A percentile compares a stretch with the other conserved stretches of the same genome.
phyloP scores from a whole-genome alignment of 2,888 invertebrate genomes.

The Habrosyne pyritoides region DNA sequence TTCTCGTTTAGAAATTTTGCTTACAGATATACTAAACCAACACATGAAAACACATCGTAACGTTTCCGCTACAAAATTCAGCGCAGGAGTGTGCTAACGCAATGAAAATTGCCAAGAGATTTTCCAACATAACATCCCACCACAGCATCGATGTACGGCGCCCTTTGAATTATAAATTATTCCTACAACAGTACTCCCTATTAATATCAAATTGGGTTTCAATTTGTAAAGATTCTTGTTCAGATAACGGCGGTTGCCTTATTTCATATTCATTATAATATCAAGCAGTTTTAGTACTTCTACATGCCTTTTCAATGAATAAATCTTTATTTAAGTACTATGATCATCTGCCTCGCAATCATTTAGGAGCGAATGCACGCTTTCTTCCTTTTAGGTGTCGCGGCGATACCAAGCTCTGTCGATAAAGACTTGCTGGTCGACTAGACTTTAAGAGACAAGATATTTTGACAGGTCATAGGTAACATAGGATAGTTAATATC shows the following conservation, averaged over 20 bases:
- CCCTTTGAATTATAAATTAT: neutral
- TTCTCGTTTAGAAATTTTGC: too few relatives aligned
- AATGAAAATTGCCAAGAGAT: neutral
- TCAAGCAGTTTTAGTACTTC: conserved; percentile 19
- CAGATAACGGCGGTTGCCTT: conserved; percentile 18
- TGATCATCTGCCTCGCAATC: too few relatives aligned
- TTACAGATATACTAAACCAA: too few relatives aligned
- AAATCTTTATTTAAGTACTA: too few relatives aligned
- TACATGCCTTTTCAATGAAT: conserved; percentile 18
- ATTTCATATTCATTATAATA: conserved; percentile 16
- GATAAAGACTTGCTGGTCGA: too few relatives aligned
- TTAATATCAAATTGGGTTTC: conserved; percentile 22
- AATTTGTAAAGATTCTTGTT: conserved; percentile 20
- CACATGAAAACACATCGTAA: too few relatives aligned
- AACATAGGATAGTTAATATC: too few relatives aligned
- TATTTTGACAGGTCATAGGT: too few relatives aligned
- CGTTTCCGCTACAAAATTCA: neutral
- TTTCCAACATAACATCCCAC: neutral
- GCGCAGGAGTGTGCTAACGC: neutral
- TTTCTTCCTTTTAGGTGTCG: too few relatives aligned
- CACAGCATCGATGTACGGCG: neutral
- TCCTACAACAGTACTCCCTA: conserved; percentile 12
- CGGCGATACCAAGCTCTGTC: too few relatives aligned
- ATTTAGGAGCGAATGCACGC: too few relatives aligned
- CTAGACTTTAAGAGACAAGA: too few relatives aligned